phyloP scores from a whole-genome alignment of 2,797 vertebrate genomes.

The Apogon talboti region DNA sequence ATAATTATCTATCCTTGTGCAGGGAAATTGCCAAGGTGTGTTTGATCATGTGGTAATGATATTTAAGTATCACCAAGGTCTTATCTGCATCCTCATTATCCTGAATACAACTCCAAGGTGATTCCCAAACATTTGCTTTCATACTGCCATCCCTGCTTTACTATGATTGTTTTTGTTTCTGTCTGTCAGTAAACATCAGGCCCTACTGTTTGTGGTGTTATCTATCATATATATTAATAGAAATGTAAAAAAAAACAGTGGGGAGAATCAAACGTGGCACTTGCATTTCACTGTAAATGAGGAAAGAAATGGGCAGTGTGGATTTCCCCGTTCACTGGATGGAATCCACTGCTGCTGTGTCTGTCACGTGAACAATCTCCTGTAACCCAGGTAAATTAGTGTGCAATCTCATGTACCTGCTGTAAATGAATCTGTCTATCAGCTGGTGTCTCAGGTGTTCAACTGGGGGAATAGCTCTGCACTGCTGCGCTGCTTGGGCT shows the following conservation, averaged over 20 bases:
- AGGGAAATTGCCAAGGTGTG: conserved; percentile 31
- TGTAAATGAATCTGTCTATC: conserved; percentile 84
- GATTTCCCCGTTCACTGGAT: conserved; percentile 75
- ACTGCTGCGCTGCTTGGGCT: conserved; percentile 36
- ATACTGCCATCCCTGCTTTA: conserved; percentile 27
- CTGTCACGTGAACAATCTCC: conserved; percentile 72
- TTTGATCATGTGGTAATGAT: conserved; percentile 68
- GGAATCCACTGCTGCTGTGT: conserved; percentile 65
- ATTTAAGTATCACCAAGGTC: conserved; percentile 59
- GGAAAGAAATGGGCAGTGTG: conserved; percentile 64
- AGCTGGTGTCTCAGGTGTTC: conserved; percentile 63
- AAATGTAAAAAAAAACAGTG: neutral
- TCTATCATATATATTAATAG: conserved; percentile 58
- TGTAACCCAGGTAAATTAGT: conserved; percentile 77
- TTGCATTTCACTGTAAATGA: conserved; percentile 82
- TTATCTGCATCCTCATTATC: conserved; percentile 64
- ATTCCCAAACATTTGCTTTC: conserved; percentile 58
- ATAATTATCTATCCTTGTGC: conserved; percentile 54
- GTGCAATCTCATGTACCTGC: conserved; percentile 61
- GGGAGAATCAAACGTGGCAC: conserved; percentile 71
- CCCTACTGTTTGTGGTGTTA: conserved; percentile 30
- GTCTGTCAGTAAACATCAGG: conserved; percentile 52
- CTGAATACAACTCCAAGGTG: conserved; percentile 64
- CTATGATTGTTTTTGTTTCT: conserved; percentile 54
- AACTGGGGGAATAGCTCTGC: conserved; percentile 30